phyloP scores from a whole-genome alignment of 2,888 invertebrate genomes.

The Watsonalla cultraria region DNA sequence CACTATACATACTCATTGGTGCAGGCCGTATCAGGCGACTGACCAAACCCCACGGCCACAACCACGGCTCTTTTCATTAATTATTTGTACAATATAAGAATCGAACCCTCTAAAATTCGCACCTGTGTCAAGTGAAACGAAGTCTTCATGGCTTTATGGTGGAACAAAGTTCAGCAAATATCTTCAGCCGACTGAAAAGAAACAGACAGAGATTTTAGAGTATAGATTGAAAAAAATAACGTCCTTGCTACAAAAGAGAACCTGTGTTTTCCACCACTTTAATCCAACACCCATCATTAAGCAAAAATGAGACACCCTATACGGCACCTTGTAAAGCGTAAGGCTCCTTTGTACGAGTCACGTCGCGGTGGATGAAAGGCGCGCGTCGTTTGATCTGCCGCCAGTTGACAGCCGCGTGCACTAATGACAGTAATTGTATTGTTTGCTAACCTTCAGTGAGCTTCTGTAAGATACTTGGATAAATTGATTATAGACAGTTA shows the following conservation, averaged over 20 bases:
- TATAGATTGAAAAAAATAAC: neutral
- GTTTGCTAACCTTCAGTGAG: conserved; percentile 1
- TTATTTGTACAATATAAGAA: too few species aligned
- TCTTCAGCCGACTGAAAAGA: neutral
- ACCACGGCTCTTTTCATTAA: too few species aligned
- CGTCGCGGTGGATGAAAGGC: conserved; percentile 31
- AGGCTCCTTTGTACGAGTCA: conserved; percentile 9
- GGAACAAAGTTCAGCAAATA: neutral
- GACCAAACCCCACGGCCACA: too few species aligned
- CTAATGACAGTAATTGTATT: conserved; percentile 9
- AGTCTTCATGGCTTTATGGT: neutral
- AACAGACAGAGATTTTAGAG: neutral
- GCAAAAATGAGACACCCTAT: neutral
- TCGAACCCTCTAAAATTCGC: too few species aligned
- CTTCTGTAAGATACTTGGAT: neutral
- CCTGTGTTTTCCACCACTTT: too few species aligned
- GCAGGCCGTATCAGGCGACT: too few species aligned
- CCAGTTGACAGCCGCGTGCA: conserved; percentile 12
- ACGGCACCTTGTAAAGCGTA: conserved; percentile 1
- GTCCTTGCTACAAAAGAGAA: neutral
- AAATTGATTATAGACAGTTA: neutral
- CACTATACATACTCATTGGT: too few species aligned
- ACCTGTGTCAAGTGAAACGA: too few species aligned
- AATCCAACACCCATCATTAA: neutral
- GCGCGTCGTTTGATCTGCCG: conserved; percentile 18